These are phyloP conservation scores for Ptychodera flava DNA, from an alignment of 35 echinoderm and acorn worm species.

Conservation along the genomic window DNA sequence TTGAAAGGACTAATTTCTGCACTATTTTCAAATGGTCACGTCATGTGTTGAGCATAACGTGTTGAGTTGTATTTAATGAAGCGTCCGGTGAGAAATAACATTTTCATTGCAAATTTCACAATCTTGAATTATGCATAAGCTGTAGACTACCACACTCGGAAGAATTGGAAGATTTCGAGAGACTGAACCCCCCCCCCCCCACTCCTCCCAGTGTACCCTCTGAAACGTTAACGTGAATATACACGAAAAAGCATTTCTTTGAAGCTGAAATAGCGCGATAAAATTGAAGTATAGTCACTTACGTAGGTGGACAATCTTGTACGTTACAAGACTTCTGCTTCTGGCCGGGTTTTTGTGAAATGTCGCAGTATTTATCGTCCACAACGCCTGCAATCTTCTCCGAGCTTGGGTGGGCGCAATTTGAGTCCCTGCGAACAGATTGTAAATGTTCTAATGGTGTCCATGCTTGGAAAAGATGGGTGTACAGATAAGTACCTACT, in stretches of 20 bases:
- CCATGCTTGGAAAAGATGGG: neutral
- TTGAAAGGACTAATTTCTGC: neutral
- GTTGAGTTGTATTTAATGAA: too few relatives aligned
- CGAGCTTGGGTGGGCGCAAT: constrained; percentile 11
- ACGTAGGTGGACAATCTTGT: constrained; percentile 88
- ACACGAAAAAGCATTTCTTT: neutral
- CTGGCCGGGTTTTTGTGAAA: constrained; percentile 55
- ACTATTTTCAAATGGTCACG: neutral
- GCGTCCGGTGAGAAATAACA: neutral
- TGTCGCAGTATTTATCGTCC: constrained; percentile 83
- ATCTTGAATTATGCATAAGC: neutral
- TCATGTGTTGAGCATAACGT: too few relatives aligned
- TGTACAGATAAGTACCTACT: neutral
- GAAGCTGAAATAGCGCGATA: neutral
- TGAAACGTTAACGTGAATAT: neutral
- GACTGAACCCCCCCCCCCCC: neutral
- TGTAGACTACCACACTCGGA: neutral
- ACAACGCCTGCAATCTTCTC: constrained; percentile 62
- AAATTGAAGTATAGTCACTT: too few relatives aligned
- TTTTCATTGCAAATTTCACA: neutral
- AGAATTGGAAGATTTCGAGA: too few relatives aligned
- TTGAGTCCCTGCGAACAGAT: constrained; percentile 21
- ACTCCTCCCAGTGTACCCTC: too few relatives aligned
- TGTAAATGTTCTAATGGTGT: neutral
- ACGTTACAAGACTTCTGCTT: constrained; percentile 53